A percentile compares a stretch with the other conserved stretches of the same genome.
Evolutionary conservation across 1,140 invertebrate genomes (phyloP).

Genomic region (Choristoneura fumiferana): DNA sequence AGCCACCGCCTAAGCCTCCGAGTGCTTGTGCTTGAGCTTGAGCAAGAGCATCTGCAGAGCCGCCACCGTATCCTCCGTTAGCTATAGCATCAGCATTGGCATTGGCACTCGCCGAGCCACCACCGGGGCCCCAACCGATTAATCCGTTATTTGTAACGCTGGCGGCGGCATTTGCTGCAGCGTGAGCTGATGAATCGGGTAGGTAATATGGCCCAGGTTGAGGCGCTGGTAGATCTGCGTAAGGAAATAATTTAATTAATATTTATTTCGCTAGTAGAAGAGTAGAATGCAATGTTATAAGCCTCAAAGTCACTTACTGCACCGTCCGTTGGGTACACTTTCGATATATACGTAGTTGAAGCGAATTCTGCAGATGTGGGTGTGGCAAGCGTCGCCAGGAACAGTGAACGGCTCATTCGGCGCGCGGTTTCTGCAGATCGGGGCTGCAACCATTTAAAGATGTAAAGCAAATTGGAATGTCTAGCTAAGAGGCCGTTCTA

Average conservation of each 20-base stretch:
- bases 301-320: constrained; percentile 20
- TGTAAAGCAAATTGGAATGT: too few relatives aligned
- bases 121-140: too few relatives aligned
- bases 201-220: too few relatives aligned
- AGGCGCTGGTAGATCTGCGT: too few relatives aligned
- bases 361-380: constrained; percentile 49
- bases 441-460: constrained; percentile 44
- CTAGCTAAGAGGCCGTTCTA: too few relatives aligned
- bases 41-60: not conserved
- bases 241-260: too few relatives aligned
- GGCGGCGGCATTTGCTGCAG: not conserved
- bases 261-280: too few relatives aligned
- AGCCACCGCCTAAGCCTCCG: too few relatives aligned
- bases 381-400: constrained; percentile 37
- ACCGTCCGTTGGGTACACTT: constrained; percentile 20
- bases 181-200: not conserved
- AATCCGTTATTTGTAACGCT: too few relatives aligned
- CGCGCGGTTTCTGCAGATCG: constrained; percentile 40
- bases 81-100: constrained; percentile 23
- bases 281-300: too few relatives aligned
- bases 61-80: not conserved
- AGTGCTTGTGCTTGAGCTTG: not conserved
- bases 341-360: constrained; percentile 61
- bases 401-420: constrained; percentile 45
- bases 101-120: too few relatives aligned